Evolutionary conservation across 2,888 invertebrate genomes (phyloP), one percentile per base, ranked within the genome.

Genomic region (Campaea margaritaria): DNA sequence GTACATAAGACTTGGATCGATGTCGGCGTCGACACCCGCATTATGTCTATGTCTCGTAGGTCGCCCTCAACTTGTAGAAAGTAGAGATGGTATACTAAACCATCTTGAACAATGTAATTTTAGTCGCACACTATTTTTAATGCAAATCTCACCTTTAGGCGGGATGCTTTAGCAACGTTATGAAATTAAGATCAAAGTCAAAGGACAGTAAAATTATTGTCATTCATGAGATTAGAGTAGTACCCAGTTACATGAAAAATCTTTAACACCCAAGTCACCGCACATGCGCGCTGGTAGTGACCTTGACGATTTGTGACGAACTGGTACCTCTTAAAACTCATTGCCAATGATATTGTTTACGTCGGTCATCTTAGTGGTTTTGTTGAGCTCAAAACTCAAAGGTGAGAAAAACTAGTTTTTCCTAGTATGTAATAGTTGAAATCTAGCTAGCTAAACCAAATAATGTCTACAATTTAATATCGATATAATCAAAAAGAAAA

Each of bases 1-100:
- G 81, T 85, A 91, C 76, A 89, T 90, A 90, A 87, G 86, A 84
- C 85, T 78, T 79, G 88, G 90, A 90, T 91, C 91, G 88, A 91
- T 91, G 86, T 79, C 78, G 85, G 73, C 80, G 82, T 79, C 83
- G 81, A 82, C 86, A 85, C 83, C 77, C 81, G 75, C 74, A 73
- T 74, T 68, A 73, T 73, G 70, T 72, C 72, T 72, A 60, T 60
- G 67, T 67, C 68, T 65, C 44, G 52, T 64, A 63, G 57, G 53
- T 63, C 49, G 52, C 58, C 43, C 59, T 63, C 50, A 38, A 57
- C 34, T 51, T 43, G 50, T 60, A 55, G 55, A 60, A 59, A 55
- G 55, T 51, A 15, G 46, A 55, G 27, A 55, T 60, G 21, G 21
- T 55, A 46, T 15, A 41, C 13, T 15, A 15, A 15, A 46, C 28